Base-by-base conservation (phyloP, 2,888 invertebrate genomes). In the Pseudococcus jackbeardsleyi region DNA sequence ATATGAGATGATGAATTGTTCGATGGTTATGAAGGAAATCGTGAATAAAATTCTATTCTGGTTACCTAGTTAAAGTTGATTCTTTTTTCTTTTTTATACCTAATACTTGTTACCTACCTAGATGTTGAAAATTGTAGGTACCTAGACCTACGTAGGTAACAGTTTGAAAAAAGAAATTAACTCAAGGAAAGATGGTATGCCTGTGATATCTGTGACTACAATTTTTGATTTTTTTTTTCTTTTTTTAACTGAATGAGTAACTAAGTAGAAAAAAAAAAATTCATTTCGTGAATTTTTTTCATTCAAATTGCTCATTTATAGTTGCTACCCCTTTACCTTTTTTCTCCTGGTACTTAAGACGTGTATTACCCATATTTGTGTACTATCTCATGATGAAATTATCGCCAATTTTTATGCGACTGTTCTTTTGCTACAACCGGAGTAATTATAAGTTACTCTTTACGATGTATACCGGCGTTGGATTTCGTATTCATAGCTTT, bases 401-500 rank as follows among this genome's bases (percentile, higher is more conserved):
- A 26, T 42, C 79, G 79, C 79, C 79, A 42, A 79, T 79, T 79
- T 79, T 72, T 72, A 72, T 79, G 42, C 79, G 79, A 79, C 79
- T 79, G 79, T 79, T 79, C 12, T 79, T 42, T 79, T 79, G 42
- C 79, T 46, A 79, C 42, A 79, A 79, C 46, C 79, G 19, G 42
- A 79, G 79, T 42, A 79, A 9, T 64, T 26, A 26, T 26, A 26
- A 72, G 12, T 26, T 72, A 72, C 33, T 33, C 68, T 33, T 22
- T 26, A 26, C 42, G 6, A 79, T 79, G 79, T 79, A 79, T 79
- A 79, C 79, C 79, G 39, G 42, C n/a, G 79, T 79, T 42, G 79
- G 42, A 79, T 79, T 79, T 42, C 79, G 79, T 79, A 46, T 79
- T 79, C n/a, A 79, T 79, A 72, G 33, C 79, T 79, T 79, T 79